Evolutionary conservation across 2,113 vertebrate species (phyloP), one percentile per base, ranked within the genome.

Genomic region (Plotosus lineatus): DNA sequence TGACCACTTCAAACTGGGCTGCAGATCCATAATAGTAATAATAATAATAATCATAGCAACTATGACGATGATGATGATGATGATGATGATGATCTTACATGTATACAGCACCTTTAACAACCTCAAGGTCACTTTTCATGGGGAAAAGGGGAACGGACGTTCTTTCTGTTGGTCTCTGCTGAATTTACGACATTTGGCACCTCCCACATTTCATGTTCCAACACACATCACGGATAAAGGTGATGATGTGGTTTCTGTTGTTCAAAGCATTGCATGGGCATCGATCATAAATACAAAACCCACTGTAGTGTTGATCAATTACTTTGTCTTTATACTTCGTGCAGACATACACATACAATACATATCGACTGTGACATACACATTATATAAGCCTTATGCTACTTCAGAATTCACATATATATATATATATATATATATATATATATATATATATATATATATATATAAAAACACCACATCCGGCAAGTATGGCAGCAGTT

Each of bases 401-500:
- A n/a, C n/a, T n/a, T n/a, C n/a, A n/a, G n/a, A n/a, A n/a, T n/a
- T n/a, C n/a, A n/a, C n/a, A n/a, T n/a, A n/a, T n/a, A n/a, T n/a
- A n/a, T n/a, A n/a, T n/a, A n/a, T n/a, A n/a, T n/a, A n/a, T n/a
- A n/a, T n/a, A n/a, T n/a, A n/a, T n/a, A n/a, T n/a, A n/a, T n/a
- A n/a, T n/a, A n/a, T n/a, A n/a, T n/a, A n/a, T n/a, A n/a, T n/a
- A n/a, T n/a, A n/a, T n/a, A n/a, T n/a, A n/a, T 51, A 82, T 76
- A 82, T 66, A 74, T 75, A 44, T 75, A 75, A 76, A 61, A 77
- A 76, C 73, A 68, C 63, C 50, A 50, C 14, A 82, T 76, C 50
- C 40, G 19, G 73, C 63, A 77, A 77, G 73, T 82, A 74, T 76
- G 80, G 73, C 80, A 82, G 61, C 31, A 5, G 80, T 82, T 82